phyloP scores from a whole-genome alignment of 2,113 vertebrate genomes.

The Ia io region DNA sequence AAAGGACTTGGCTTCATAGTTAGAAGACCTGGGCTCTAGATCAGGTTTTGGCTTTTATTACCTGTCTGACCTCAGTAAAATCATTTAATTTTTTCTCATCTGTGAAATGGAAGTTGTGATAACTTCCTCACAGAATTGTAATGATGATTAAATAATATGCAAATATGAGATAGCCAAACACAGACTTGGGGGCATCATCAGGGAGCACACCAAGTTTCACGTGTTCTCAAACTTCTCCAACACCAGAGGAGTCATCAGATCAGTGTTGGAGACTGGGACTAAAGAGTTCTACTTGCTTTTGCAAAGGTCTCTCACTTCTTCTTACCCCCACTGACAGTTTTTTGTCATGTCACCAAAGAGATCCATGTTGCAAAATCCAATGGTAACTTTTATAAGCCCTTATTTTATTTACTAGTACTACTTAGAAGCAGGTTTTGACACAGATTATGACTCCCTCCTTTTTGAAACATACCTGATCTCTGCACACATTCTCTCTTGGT shows the following conservation, averaged over 20 bases:
- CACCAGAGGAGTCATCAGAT: neutral
- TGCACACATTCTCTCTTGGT: neutral
- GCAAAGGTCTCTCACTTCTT: neutral
- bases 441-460: neutral
- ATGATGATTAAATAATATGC: neutral
- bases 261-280: neutral
- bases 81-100: neutral
- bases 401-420: neutral
- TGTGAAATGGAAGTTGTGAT: neutral
- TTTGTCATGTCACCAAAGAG: neutral
- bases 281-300: neutral
- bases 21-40: neutral
- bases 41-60: neutral
- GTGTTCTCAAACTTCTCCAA: neutral
- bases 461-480: neutral
- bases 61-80: neutral
- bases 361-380: neutral
- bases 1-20: neutral
- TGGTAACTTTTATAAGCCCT: neutral
- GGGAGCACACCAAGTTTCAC: neutral
- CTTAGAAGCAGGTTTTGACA: neutral
- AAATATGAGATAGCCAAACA: neutral
- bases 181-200: neutral
- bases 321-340: neutral
- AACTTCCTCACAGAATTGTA: neutral